Evolutionary conservation across 1,140 invertebrate genomes (phyloP).

Genomic region (Adelges cooleyi): DNA sequence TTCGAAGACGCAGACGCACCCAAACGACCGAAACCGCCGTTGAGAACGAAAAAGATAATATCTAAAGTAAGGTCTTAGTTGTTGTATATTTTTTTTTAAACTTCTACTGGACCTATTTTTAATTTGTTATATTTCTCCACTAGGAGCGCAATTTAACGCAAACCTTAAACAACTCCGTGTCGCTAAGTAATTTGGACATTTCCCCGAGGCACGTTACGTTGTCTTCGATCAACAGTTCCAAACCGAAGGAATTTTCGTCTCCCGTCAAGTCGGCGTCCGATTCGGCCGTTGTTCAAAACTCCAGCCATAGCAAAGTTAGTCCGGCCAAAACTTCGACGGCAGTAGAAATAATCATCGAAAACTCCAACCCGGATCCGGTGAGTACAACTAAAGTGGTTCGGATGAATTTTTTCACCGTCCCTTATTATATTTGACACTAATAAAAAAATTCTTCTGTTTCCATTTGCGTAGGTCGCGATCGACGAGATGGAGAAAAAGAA

Average conservation of each 20-base stretch:
- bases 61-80: constrained; percentile 48
- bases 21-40: constrained; percentile 75
- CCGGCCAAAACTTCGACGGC: not conserved
- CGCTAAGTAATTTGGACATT: constrained; percentile 8
- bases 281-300: not conserved
- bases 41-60: constrained; percentile 61
- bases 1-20: constrained; percentile 72
- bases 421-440: not conserved
- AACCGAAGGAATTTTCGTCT: not conserved
- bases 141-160: constrained; percentile 32
- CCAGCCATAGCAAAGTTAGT: not conserved
- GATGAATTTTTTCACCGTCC: too few species aligned
- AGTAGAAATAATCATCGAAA: constrained; percentile 11
- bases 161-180: constrained; percentile 28
- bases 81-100: too few species aligned
- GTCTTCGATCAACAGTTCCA: not conserved
- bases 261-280: not conserved
- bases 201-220: not conserved
- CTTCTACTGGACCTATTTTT: not conserved
- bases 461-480: constrained; percentile 51
- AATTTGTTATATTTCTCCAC: not conserved
- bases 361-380: constrained; percentile 14
- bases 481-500: constrained; percentile 85
- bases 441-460: not conserved
- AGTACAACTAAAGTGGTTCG: not conserved